Evolutionary conservation across 1,140 invertebrate species (phyloP), one percentile per base, ranked within the genome.

Genomic region (Drosophila mayri): DNA sequence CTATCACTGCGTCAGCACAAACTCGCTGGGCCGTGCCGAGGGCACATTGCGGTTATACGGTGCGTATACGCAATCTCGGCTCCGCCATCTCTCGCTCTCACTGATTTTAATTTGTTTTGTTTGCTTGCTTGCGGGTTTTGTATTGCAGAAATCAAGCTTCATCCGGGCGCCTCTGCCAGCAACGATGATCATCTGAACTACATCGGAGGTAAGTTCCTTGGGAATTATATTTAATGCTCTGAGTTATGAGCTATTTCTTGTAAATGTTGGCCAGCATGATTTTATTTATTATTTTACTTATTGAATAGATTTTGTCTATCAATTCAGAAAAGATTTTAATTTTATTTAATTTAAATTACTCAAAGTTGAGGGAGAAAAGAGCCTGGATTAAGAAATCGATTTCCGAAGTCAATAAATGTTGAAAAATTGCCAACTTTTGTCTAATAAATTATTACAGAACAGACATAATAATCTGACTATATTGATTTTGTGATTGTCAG

Each of bases 1-100:
- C 57, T 99, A 98, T 94, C 97, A 96, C 91, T 98, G 98, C 91
- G 96, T 98, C 58, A 97, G 97, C 59, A 97, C 97, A 66, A 98
- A 98, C 93, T 97, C 96, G 14, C 93, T 98, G 40, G 97, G 97
- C 57, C 96, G 95, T 90, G 97, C 97, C 40, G 96, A 97, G 92
- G 96, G 96, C 55, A 97, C 95, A 8, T 94, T 98, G 70, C 93
- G 97, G 79, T 94, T 98, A 44, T 98, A 98, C 93, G 97, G 97
- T 98, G 93, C 96, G 95, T 94, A 65, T 84, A 65, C 70, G 71
- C 81, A 81, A 76, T 85, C 67, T 54, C 64, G 55, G 62, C 38
- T 22, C 52, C 41, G 44, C 72, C 38, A 55, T 47, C 38, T 71
- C 50, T n/a, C 37, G 44, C 25, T 28, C 58, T 55, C 57, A 41